A percentile compares a stretch with the other conserved stretches of the same genome.
phyloP scores from a whole-genome alignment of 2,113 vertebrate species.

The Pygoscelis adeliae region DNA sequence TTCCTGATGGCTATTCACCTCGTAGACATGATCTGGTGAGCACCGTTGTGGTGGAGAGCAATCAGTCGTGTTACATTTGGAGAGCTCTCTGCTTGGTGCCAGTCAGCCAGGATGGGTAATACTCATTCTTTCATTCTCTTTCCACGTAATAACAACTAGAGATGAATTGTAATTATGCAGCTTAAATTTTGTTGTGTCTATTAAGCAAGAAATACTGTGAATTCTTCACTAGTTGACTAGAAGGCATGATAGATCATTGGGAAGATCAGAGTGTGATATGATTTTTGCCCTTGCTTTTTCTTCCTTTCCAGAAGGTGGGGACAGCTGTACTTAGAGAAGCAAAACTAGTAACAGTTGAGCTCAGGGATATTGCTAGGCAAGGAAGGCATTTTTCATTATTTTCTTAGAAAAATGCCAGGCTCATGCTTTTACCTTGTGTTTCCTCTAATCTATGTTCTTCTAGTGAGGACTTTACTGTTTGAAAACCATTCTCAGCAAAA shows the following conservation, averaged over 20 bases:
- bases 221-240: neutral
- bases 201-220: neutral
- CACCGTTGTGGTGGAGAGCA: slow-evolving; percentile 90
- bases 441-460: neutral
- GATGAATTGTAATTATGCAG: neutral
- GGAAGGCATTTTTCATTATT: neutral
- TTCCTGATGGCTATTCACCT: slow-evolving; percentile 83
- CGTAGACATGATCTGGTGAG: slow-evolving; percentile 80
- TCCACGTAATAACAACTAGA: neutral
- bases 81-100: slow-evolving; percentile 91
- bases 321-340: neutral
- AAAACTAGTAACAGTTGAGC: neutral
- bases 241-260: neutral
- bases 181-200: neutral
- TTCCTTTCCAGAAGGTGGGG: neutral
- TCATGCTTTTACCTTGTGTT: neutral
- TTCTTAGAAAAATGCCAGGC: neutral
- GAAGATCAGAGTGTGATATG: neutral
- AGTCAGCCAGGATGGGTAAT: slow-evolving; percentile 69
- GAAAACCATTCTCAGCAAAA: neutral
- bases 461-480: neutral
- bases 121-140: neutral
- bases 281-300: neutral
- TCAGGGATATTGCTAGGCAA: neutral
- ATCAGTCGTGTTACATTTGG: slow-evolving; percentile 88